These are phyloP conservation scores for Oreamnos americanus DNA, from an alignment of 2,113 vertebrate genomes.

Conservation along the genomic window DNA sequence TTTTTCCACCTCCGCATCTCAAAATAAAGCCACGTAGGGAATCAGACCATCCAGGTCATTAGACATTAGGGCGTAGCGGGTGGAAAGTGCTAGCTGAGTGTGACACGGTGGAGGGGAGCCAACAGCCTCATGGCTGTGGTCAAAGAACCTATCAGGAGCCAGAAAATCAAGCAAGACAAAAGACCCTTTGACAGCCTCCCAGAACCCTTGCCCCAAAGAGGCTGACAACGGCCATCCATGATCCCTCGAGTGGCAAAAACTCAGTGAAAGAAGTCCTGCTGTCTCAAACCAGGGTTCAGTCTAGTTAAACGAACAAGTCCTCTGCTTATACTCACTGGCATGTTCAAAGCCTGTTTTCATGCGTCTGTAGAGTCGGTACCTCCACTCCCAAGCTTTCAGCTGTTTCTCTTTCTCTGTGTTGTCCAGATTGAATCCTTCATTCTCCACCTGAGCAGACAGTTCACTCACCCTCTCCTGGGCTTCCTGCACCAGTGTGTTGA, in stretches of 20 bases:
- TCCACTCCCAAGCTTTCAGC: conserved; percentile 94
- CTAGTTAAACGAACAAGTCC: background rate
- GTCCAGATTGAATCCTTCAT: conserved; percentile 86
- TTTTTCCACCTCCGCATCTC: conserved; percentile 49
- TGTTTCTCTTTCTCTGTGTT: conserved; percentile 90
- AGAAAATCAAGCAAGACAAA: conserved; percentile 66
- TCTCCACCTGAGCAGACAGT: conserved; percentile 85
- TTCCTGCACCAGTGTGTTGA: conserved; percentile 88
- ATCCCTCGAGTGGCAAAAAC: background rate
- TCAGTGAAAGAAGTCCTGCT: conserved; percentile 5
- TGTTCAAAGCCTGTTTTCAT: conserved; percentile 94
- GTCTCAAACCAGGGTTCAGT: background rate
- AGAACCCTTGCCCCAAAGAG: conserved; percentile 15
- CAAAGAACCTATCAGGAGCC: conserved; percentile 54
- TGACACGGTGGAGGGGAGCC: conserved; percentile 45
- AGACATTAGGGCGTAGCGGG: background rate
- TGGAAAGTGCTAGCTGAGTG: conserved; percentile 51
- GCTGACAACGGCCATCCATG: conserved; percentile 52
- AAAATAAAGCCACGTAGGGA: conserved; percentile 60
- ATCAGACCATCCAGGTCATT: conserved; percentile 49
- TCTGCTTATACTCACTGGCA: conserved; percentile 86
- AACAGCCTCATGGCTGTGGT: conserved; percentile 33
- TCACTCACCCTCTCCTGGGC: conserved; percentile 89
- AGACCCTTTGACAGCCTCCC: conserved; percentile 49
- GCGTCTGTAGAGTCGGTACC: conserved; percentile 91